Evolutionary conservation across 2,797 vertebrate genomes (phyloP).

Genomic region (Sternotherus odoratus): DNA sequence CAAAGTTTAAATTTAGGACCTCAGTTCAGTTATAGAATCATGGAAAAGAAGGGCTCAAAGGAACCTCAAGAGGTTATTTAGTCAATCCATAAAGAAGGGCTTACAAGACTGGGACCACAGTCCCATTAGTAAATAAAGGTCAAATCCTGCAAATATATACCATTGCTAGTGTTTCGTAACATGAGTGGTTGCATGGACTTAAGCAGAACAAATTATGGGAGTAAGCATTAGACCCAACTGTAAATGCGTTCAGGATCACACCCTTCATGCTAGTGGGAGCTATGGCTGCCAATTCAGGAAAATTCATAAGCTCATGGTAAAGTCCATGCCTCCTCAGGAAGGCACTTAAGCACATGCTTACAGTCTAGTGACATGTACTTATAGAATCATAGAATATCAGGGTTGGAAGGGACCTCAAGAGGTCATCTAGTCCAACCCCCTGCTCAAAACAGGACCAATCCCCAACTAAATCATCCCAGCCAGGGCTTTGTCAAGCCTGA

Average conservation of each 20-base stretch:
- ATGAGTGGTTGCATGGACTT: neutral
- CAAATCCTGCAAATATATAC: neutral
- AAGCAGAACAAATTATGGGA: neutral
- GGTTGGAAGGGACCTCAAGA: no score
- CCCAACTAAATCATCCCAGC: no score
- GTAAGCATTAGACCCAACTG: neutral
- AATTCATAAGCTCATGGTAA: neutral
- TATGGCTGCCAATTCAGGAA: neutral
- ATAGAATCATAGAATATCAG: no score
- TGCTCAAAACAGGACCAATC: no score
- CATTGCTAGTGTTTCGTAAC: neutral
- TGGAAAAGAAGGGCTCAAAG: neutral
- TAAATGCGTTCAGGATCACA: neutral
- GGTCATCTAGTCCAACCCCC: no score
- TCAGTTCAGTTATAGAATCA: neutral
- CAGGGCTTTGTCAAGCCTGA: no score
- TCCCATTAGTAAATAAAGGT: neutral
- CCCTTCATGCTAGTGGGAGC: neutral
- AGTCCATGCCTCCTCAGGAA: neutral
- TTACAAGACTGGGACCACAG: neutral
- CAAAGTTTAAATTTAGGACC: neutral
- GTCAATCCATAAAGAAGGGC: neutral
- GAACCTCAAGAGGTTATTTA: neutral
- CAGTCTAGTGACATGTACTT: neutral
- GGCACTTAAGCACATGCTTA: neutral